Conservation (phyloP, 2,113 vertebrate genomes). For the Albula goreensis region DNA sequence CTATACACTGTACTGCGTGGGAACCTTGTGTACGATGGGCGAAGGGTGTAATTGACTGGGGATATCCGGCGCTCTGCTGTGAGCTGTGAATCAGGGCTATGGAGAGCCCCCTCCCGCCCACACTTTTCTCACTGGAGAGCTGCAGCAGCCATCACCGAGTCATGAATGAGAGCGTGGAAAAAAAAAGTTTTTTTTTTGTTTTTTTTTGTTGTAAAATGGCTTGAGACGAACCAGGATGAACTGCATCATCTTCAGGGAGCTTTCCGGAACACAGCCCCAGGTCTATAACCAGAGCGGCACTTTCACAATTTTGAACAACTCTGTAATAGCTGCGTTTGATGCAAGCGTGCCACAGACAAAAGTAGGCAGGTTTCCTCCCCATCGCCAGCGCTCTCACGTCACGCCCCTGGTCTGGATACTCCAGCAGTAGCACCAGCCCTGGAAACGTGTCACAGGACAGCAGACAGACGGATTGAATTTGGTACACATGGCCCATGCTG, state of each 20-base stretch:
- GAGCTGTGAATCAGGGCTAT: too few relatives aligned
- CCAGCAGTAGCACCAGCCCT: background rate
- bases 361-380: background rate
- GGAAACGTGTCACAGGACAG: background rate
- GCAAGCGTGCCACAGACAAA: background rate
- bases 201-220: background rate
- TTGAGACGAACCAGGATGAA: background rate
- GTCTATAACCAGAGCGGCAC: background rate
- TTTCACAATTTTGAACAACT: background rate
- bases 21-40: too few relatives aligned
- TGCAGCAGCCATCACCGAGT: background rate
- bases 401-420: background rate
- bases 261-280: background rate
- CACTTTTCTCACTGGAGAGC: background rate
- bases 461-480: background rate
- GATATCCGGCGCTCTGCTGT: too few relatives aligned
- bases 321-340: background rate
- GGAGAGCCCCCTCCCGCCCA: too few relatives aligned
- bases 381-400: background rate
- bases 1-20: too few relatives aligned
- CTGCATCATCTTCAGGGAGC: background rate
- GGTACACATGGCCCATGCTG: background rate
- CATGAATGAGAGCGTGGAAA: background rate
- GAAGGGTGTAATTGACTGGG: too few relatives aligned
- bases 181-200: background rate